phyloP scores from a whole-genome alignment of 2,113 vertebrate genomes.

The Conger conger region DNA sequence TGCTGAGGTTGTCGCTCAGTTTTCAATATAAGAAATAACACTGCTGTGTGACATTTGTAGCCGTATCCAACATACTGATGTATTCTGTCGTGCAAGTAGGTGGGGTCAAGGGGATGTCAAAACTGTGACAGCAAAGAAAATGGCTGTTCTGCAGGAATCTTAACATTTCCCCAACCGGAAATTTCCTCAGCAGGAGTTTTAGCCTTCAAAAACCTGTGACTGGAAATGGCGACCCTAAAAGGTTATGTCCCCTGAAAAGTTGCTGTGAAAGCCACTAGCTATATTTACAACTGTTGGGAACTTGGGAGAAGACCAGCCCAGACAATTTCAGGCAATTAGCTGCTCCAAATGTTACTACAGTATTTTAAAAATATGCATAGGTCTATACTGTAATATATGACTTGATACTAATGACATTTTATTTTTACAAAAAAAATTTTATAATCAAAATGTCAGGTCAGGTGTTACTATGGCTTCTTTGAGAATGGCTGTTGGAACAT shows the following conservation, averaged over 20 bases:
- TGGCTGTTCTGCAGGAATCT: no score
- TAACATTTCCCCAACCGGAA: no score
- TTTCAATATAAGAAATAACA: neutral
- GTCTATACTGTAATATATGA: no score
- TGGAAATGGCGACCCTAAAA: neutral
- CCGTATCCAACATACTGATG: neutral
- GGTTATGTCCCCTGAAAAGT: neutral
- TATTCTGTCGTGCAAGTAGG: neutral
- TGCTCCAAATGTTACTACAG: neutral
- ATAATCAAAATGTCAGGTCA: no score
- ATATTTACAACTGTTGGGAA: neutral
- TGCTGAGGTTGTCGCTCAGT: neutral
- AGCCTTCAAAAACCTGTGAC: neutral
- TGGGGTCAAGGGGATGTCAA: no score
- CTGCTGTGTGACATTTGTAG: neutral
- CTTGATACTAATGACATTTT: no score
- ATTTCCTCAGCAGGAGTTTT: neutral
- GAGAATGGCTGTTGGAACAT: no score
- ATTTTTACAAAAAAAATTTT: no score
- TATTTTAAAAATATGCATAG: no score
- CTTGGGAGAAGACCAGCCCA: neutral
- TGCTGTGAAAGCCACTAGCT: neutral
- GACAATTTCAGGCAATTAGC: neutral
- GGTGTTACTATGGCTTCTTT: no score
- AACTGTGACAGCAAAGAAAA: no score